Base-by-base conservation (phyloP, 2,888 invertebrate species). In the Hemicrepidius hirtus region DNA sequence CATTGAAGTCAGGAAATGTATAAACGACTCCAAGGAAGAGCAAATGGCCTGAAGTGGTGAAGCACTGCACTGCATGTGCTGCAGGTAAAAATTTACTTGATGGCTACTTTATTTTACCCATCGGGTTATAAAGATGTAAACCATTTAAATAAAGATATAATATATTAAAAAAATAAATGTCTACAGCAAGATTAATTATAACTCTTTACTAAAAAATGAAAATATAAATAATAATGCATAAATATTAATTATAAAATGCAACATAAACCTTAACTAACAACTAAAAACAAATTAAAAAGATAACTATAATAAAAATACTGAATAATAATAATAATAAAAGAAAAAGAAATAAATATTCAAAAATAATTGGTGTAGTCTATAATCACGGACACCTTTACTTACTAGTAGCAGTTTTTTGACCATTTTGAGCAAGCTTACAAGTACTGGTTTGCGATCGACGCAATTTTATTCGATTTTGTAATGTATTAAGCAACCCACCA, bases 391-490 rank as follows among this genome's bases (percentile, higher is more conserved):
- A 20, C 50, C 5, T n/a, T 24, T 28, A 50, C 50, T 50, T 50
- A 50, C 10, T 55, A 18, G 9, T 55, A 55, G 13, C 55, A 55
- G 32, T 60, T 21, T 69, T 77, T 73, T 80, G 77, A 13, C 71
- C 67, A 69, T 71, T 80, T 71, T 79, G 80, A 57, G 75, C 69
- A 67, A 77, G 65, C 67, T 82, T 82, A 53, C 76, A 79, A 21
- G 57, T 67, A 44, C 68, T 80, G 41, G 20, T 64, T 49, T 82
- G 83, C 62, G 77, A 78, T 62, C 83, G 80, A 49, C 94, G 90
- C 37, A 91, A 88, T 86, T 94, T 95, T 78, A 95, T 93, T 79
- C 96, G 90, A 79, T 93, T 93, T 85, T 97, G 96, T 75, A 97
- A 87, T 0, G 95, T 95, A 20, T 91, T 88, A 64, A 96, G 87